Base-by-base conservation (phyloP, 1,140 invertebrate genomes). In the Muscidifurax raptorellus region DNA sequence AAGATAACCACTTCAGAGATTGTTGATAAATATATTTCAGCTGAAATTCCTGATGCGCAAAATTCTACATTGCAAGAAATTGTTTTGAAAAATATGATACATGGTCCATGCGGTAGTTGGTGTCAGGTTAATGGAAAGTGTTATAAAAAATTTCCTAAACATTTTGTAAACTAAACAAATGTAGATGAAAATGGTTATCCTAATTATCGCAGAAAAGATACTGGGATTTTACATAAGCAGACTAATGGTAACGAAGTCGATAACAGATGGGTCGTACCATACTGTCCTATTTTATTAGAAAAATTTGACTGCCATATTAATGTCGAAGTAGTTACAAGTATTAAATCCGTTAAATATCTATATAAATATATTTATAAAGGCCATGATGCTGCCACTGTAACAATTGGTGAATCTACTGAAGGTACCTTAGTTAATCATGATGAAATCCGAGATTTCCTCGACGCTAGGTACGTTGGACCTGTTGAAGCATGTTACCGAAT, bases 11-110 rank as follows among this genome's bases (percentile, higher is more conserved):
- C 36, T 69, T 32, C 82, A 44, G 32, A 67, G 13, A 32, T n/a
- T 36, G 40, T 84, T 28, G 75, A 84, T 77, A 69, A 32, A 66
- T 71, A 27, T 30, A 84, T 84, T 78, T 93, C 83, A 82, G 94
- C 93, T 30, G 94, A 95, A 90, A 91, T 95, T 85, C 93, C 94
- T 10, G 91, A 94, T 91, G 85, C 74, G 44, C 86, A 69, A 75
- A 90, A 94, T 89, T 89, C 90, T 44, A 27, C 75, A 71, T 82
- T 93, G 22, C 89, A 89, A 36, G 36, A 36, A 7, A 36, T 36
- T 36, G 36, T 36, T 36, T 36, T 36, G 36, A 36, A 36, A 36
- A 89, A 90, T 78, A 93, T 93, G 92, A 92, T 94, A 83, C 87
- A 91, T 86, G 87, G 89, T 25, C 86, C 86, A 22, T 87, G 88